Evolutionary conservation across 2,113 vertebrate species (phyloP), one percentile per base, ranked within the genome.

Genomic region (Oncorhynchus masou): DNA sequence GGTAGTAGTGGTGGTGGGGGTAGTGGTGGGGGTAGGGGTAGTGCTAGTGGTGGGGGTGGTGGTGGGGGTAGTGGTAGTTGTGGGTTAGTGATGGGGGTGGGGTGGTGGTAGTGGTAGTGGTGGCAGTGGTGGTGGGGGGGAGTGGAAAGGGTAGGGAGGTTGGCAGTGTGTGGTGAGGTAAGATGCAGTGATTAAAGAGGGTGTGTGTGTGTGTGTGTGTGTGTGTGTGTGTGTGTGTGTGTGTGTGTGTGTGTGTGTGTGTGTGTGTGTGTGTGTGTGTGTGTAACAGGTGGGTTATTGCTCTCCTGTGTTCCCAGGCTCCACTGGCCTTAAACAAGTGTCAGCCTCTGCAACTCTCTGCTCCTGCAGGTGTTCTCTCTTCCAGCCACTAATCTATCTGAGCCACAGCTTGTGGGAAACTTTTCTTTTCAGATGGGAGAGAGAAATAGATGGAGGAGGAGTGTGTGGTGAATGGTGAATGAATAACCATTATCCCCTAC

Each of bases 291-390:
- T 45, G 24, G 39, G 13, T 31, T 67, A 64, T 70, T 79, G 60
- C 68, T 66, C 64, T 57, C 51, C 29, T n/a, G 45, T 39, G 73
- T 88, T 88, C 66, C 39, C 68, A 87, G 71, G 81, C 65, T 34
- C 79, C 68, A 64, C 57, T 62, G 70, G 60, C 78, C 68, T 76
- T 74, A 85, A 93, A 83, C 90, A 94, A 88, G 90, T 93, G 90
- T 90, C 85, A 70, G 3, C 34, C 59, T 76, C 57, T 87, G 75
- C 1, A 39, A 78, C 75, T 79, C 66, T 82, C 73, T 82, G 68
- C 73, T 77, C 27, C 1, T 85, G 72, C 92, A 94, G 91, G 91
- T 94, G 91, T 91, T 91, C 68, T 75, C 79, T 66, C 75, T 79
- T 65, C 22, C 25, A 92, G 83, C 85, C 85, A 89, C 27, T 83